A percentile compares a stretch with the other conserved stretches of the same genome.
Evolutionary conservation across 2,797 vertebrate species (phyloP).

Genomic region (Danio kyathit): DNA sequence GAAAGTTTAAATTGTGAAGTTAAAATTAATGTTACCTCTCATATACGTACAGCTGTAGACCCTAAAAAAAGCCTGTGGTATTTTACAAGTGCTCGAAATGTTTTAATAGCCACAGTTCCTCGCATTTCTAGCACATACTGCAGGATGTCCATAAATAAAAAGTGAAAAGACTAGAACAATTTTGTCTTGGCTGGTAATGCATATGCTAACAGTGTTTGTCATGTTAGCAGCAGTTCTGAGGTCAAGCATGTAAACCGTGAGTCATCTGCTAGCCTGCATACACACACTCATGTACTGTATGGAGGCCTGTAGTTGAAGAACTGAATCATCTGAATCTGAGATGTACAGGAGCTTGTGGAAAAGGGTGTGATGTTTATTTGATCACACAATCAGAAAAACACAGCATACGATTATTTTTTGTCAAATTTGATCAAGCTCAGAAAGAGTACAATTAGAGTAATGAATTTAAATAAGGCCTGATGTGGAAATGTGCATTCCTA

Average conservation of each 20-base stretch:
- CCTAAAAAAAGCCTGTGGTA: not conserved
- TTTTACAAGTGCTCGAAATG: no score
- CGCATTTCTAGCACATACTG: no score
- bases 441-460: not conserved
- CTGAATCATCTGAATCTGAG: not conserved
- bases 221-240: not conserved
- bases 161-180: not conserved
- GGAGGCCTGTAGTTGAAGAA: not conserved
- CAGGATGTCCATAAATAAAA: not conserved
- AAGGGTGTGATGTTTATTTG: not conserved
- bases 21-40: no score
- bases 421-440: not conserved
- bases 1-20: no score
- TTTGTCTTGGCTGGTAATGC: not conserved
- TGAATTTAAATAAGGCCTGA: no score
- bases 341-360: not conserved
- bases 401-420: not conserved
- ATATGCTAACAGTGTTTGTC: not conserved
- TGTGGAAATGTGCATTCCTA: no score
- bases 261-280: not conserved
- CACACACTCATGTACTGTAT: not conserved
- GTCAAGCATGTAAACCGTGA: conserved; percentile 2
- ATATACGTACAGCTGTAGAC: no score
- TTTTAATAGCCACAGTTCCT: no score
- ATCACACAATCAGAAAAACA: no score